phyloP scores from a whole-genome alignment of 2,888 invertebrate species.

The Drosophila histrio region DNA sequence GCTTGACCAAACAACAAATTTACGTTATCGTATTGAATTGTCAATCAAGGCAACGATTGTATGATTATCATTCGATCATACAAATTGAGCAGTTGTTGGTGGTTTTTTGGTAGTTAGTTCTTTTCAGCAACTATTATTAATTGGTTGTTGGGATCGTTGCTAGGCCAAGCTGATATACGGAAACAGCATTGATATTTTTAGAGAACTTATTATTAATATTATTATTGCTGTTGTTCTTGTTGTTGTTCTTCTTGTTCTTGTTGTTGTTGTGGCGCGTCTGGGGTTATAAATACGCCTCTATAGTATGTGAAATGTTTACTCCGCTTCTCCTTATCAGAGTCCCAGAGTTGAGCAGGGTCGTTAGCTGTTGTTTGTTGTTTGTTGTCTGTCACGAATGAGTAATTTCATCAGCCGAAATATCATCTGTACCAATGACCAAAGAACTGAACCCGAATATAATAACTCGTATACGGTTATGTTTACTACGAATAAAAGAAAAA shows the following conservation, averaged over 20 bases:
- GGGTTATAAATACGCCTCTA: slow-evolving; percentile 62
- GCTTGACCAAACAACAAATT: not conserved
- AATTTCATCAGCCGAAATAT: slow-evolving; percentile 50
- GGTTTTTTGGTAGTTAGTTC: not conserved
- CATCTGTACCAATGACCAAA: slow-evolving; percentile 9
- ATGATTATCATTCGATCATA: not conserved
- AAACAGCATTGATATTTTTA: slow-evolving; percentile 34
- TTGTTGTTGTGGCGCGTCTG: slow-evolving; percentile 47
- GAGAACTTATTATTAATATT: slow-evolving; percentile 7
- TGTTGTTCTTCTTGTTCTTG: too few species aligned
- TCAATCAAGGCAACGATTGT: not conserved
- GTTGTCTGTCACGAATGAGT: slow-evolving; percentile 52
- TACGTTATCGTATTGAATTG: slow-evolving; percentile 1
- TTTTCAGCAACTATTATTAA: not conserved
- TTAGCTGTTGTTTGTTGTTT: slow-evolving; percentile 43
- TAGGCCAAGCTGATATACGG: slow-evolving; percentile 25
- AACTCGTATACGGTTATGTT: not conserved
- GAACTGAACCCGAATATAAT: not conserved
- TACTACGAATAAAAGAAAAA: too few species aligned
- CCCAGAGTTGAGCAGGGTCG: slow-evolving; percentile 44
- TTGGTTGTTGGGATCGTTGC: slow-evolving; percentile 38
- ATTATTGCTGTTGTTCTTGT: not conserved
- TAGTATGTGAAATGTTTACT: slow-evolving; percentile 53
- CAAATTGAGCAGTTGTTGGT: not conserved
- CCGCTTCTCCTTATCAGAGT: slow-evolving; percentile 31